phyloP scores from a whole-genome alignment of 2,797 vertebrate genomes.

The Coracias cyanogaster region DNA sequence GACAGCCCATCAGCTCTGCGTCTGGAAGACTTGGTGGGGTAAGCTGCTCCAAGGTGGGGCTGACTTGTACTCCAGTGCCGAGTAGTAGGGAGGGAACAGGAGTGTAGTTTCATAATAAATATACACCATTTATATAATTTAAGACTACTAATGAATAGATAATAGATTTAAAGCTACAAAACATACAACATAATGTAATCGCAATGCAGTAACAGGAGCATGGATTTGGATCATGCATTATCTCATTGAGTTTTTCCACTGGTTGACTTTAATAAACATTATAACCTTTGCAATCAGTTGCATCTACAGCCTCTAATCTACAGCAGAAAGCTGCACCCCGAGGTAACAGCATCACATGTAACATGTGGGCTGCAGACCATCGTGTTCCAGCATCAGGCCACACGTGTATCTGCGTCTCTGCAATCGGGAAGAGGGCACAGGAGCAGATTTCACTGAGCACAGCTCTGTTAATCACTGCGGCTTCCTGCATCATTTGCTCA shows the following conservation, averaged over 20 bases:
- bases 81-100: not conserved
- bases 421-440: not conserved
- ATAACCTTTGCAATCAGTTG: not conserved
- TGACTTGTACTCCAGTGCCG: not conserved
- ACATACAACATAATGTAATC: not conserved
- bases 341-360: not conserved
- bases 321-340: not conserved
- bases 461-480: not conserved
- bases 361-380: accelerated
- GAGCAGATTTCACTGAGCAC: not conserved
- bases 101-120: not conserved
- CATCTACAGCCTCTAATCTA: not conserved
- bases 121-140: not conserved
- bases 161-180: not conserved
- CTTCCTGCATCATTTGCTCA: not conserved
- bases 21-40: not conserved
- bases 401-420: accelerated
- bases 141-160: not conserved
- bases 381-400: not conserved
- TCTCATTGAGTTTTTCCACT: not conserved
- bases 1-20: not conserved
- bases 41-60: not conserved
- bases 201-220: not conserved
- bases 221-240: not conserved
- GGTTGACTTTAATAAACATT: not conserved